Evolutionary conservation across 2,888 invertebrate genomes (phyloP), one percentile per base, ranked within the genome.

Genomic region (Lasioglossum zephyrum): DNA sequence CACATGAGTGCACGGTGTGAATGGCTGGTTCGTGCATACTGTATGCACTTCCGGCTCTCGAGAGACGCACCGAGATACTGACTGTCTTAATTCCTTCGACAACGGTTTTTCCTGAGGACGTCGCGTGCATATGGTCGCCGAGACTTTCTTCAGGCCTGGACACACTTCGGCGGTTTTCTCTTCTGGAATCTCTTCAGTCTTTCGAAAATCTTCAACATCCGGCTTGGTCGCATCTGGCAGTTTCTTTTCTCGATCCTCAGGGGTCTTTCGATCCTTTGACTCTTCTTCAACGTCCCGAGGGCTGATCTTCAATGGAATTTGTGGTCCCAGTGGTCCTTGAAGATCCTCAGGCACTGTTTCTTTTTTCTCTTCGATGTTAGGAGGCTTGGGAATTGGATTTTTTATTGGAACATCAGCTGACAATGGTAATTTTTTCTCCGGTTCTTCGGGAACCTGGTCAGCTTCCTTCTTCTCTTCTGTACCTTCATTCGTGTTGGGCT

Each of bases 21-120:
- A 53, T 85, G n/a, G 49, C 70, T 11, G 70, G 9, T 73, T 79
- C 8, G 39, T 66, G 31, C 85, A 79, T 13, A 73, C 39, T 1
- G 75, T 57, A 8, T 9, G 63, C 11, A 60, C 22, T 11, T 72
- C 70, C 1, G 36, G 11, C 39, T 41, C 41, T 2, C 1, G 57
- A 47, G 39, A 6, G 11, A n/a, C n/a, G 41, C 41, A 39, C 9
- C n/a, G 73, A 8, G 44, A 53, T 26, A 22, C 18, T 22, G 53
- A 31, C 6, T 47, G 63, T 13, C 73, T 60, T 4, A n/a, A 3
- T 75, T 39, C 60, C 69, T 75, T 57, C 31, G 22, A 22, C 11
- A 26, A 66, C n/a, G n/a, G 26, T 47, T 70, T 66, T 47, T n/a
- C 53, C 47, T 31, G 44, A 16, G 22, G 8, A 36, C 73, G 69